Base-by-base conservation (phyloP, 2,888 invertebrate genomes). In the Papilio elwesi region DNA sequence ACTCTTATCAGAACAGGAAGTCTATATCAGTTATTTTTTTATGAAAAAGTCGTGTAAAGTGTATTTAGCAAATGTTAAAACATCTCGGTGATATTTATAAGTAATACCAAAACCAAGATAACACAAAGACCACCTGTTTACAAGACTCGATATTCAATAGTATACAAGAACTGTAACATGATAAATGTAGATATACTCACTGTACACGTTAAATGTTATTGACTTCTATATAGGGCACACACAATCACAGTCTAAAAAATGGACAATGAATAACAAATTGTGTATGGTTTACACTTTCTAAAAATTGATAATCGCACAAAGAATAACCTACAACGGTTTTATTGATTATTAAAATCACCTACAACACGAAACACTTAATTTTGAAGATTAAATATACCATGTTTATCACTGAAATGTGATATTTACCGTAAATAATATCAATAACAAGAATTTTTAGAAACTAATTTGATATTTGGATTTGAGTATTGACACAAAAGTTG, bases 201-300 rank as follows among this genome's bases (percentile, higher is more conserved):
- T 38, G 48, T 49, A 53, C 63, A 49, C 12, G 66, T 26, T 51
- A n/a, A 68, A 63, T 57, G 74, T 15, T 74, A 74, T 70, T 68
- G 72, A 67, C 74, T 70, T 64, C 26, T 73, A 74, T 47, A 63
- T 73, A 73, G 74, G 68, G 11, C 74, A 71, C 67, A 70, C 47
- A 70, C 66, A 65, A 66, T 16, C 73, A 57, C 69, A 62, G 36
- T 66, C 47, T n/a, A 51, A 51, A 67, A 55, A 66, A 69, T 48
- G 15, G 59, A 67, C 72, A 64, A 74, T 76, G 76, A 77, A 76
- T 76, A 75, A 76, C 70, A 74, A 68, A 55, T 68, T 68, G 16
- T 51, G 38, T 68, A 73, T 15, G 68, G 68, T 15, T 47, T 59
- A 10, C 59, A 76, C 76, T 76, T 75, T 76, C 75, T 75, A 73